Evolutionary conservation across 2,113 vertebrate species (phyloP).

Genomic region (Laterallus jamaicensis): DNA sequence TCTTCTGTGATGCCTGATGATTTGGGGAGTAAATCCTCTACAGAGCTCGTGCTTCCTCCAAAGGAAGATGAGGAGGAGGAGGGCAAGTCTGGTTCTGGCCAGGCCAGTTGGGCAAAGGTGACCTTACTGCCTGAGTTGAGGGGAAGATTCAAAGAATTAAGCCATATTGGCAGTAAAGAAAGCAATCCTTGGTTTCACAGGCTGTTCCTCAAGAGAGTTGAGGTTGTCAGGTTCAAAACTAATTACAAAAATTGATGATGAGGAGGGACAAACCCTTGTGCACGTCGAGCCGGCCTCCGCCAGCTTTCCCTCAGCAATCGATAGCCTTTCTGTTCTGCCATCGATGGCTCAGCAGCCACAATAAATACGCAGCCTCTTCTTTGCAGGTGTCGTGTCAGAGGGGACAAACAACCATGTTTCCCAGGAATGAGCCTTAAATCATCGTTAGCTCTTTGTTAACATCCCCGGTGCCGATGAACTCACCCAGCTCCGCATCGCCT

Average conservation of each 20-base stretch:
- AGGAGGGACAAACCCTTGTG: neutral
- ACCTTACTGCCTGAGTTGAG: fast-evolving
- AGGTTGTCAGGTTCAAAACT: neutral
- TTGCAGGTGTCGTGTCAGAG: fast-evolving
- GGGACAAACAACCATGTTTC: fast-evolving
- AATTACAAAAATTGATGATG: fast-evolving
- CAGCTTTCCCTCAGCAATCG: fast-evolving
- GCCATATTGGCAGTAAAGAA: fast-evolving
- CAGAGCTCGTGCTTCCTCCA: neutral
- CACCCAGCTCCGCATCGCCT: fast-evolving
- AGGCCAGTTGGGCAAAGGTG: neutral
- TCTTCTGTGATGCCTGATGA: fast-evolving
- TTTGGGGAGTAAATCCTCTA: neutral
- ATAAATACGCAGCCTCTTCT: too few relatives aligned
- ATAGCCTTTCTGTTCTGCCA: neutral
- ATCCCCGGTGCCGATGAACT: fast-evolving
- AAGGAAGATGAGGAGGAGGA: too few relatives aligned
- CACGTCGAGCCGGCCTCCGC: fast-evolving
- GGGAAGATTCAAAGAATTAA: too few relatives aligned
- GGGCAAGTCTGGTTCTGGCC: neutral
- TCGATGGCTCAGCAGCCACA: fast-evolving
- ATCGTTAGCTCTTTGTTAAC: fast-evolving
- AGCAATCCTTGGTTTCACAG: fast-evolving
- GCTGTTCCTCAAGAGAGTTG: fast-evolving
- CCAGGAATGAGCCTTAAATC: fast-evolving